Conservation (phyloP, 2,113 vertebrate genomes). For the Odontophorus gujanensis region DNA sequence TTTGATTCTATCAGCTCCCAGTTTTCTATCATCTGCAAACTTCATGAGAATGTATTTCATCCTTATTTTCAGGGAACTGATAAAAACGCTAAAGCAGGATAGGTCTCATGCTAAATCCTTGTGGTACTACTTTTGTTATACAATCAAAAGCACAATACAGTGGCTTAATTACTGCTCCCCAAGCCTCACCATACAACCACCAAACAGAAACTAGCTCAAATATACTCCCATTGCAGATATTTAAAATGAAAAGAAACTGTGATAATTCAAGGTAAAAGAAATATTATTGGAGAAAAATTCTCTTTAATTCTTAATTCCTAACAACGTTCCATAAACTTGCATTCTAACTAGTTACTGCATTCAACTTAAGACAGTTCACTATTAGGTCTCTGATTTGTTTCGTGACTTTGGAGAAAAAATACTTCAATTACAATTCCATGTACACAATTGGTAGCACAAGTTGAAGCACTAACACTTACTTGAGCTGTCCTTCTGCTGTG, state of each 20-base stretch:
- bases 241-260: neutral
- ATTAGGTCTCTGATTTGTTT: neutral
- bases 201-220: neutral
- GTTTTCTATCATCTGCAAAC: neutral
- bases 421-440: neutral
- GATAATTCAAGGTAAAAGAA: neutral
- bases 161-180: neutral
- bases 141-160: neutral
- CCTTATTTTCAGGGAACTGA: neutral
- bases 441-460: neutral
- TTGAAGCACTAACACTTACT: constrained; percentile 85
- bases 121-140: neutral
- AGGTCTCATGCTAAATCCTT: neutral
- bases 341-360: neutral
- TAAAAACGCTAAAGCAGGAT: neutral
- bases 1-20: neutral
- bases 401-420: neutral
- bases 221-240: neutral
- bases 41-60: neutral
- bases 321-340: neutral
- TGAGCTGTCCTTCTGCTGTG: constrained; percentile 94
- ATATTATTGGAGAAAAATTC: neutral
- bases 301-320: neutral
- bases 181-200: neutral
- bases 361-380: neutral